These are phyloP conservation scores for Anneissia japonica DNA, from an alignment of 35 echinoderm and acorn worm species.

Conservation along the genomic window DNA sequence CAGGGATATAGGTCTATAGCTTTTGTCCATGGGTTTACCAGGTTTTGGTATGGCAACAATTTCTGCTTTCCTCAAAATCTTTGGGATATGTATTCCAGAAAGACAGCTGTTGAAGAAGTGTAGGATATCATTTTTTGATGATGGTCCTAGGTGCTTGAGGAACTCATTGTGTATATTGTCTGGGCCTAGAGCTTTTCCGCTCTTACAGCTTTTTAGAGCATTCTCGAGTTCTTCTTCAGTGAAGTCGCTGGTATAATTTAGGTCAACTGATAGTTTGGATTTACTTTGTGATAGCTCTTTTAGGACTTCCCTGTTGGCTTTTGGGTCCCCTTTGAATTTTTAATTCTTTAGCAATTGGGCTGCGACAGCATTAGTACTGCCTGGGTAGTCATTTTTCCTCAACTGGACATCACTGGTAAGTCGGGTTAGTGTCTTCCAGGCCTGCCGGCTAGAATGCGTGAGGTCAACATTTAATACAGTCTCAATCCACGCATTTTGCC, in stretches of 20 bases:
- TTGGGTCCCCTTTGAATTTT: too few relatives aligned
- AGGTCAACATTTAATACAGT: too few relatives aligned
- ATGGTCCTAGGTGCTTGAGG: not conserved
- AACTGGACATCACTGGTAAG: too few relatives aligned
- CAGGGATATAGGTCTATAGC: conserved; percentile 32
- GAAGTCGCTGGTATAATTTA: not conserved
- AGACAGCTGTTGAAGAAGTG: conserved; percentile 9
- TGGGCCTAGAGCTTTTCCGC: conserved; percentile 36
- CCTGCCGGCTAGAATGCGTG: too few relatives aligned
- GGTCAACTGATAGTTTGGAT: too few relatives aligned
- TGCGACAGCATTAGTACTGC: too few relatives aligned
- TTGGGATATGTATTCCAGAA: not conserved
- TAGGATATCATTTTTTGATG: not conserved
- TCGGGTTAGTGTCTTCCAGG: too few relatives aligned
- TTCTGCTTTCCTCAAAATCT: conserved; percentile 27
- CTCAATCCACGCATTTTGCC: too few relatives aligned
- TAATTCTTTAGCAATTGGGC: too few relatives aligned
- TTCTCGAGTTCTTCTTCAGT: not conserved
- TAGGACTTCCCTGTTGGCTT: too few relatives aligned
- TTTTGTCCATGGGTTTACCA: conserved; percentile 33
- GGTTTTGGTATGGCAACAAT: conserved; percentile 33
- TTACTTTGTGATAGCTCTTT: too few relatives aligned
- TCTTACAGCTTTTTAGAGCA: not conserved
- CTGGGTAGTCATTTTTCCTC: too few relatives aligned
- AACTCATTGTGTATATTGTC: conserved; percentile 39